These are phyloP conservation scores for Tineola bisselliella DNA, from an alignment of 2,888 invertebrate species.

Conservation along the genomic window DNA sequence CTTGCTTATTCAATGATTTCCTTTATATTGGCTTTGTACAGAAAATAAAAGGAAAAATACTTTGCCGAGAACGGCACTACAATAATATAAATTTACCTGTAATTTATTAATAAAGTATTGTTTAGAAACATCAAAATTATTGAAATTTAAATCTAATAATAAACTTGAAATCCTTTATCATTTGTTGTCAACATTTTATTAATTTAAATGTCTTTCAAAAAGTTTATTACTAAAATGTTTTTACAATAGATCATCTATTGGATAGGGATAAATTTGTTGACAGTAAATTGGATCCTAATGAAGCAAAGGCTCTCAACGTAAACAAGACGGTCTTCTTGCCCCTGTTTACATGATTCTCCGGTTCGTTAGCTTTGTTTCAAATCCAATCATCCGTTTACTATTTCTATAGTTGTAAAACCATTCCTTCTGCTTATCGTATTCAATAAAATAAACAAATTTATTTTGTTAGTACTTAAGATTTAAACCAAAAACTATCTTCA, in stretches of 20 bases:
- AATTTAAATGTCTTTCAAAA: background rate
- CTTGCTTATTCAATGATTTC: conserved; percentile 52
- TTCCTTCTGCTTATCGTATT: background rate
- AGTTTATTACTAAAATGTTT: background rate
- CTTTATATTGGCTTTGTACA: conserved; percentile 59
- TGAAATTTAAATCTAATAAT: no score
- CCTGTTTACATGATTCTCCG: conserved; percentile 64
- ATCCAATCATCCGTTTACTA: conserved; percentile 47
- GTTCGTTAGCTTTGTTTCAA: conserved; percentile 68
- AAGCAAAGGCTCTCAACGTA: conserved; percentile 67
- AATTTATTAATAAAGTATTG: background rate
- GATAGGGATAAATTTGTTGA: conserved; percentile 63
- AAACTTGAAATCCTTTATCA: no score
- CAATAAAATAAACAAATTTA: background rate
- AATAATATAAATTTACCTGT: background rate
- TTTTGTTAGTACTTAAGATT: no score
- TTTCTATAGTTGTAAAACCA: conserved; percentile 8
- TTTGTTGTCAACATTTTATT: background rate
- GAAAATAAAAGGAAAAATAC: conserved; percentile 25
- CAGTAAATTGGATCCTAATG: conserved; percentile 68
- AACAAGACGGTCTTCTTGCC: conserved; percentile 65
- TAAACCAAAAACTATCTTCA: no score
- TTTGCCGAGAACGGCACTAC: background rate
- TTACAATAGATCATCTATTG: conserved; percentile 29
- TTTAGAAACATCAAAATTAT: background rate